phyloP scores from a whole-genome alignment of 1,140 invertebrate species.

The Drosophila rhopaloa region DNA sequence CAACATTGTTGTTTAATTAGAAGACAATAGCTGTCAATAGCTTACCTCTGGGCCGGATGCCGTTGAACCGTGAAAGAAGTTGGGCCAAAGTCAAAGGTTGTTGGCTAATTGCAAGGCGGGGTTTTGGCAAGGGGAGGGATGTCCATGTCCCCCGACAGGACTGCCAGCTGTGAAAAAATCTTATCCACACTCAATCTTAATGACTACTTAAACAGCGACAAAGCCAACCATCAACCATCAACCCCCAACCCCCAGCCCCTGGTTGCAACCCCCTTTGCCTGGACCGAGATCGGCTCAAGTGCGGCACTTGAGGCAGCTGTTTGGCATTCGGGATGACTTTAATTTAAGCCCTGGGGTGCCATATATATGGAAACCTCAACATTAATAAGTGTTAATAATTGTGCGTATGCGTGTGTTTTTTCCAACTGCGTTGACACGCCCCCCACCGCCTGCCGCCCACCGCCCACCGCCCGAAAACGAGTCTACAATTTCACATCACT shows the following conservation, averaged over 20 bases:
- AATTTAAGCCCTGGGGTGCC: slow-evolving; percentile 78
- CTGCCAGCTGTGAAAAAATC: slow-evolving; percentile 73
- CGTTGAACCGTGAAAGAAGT: slow-evolving; percentile 2
- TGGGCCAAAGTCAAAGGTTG: slow-evolving; percentile 44
- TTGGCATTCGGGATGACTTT: slow-evolving; percentile 62
- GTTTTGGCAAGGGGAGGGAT: not conserved
- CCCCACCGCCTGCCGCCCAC: slow-evolving; percentile 24
- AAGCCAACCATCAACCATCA: slow-evolving; percentile 38
- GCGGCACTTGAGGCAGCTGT: slow-evolving; percentile 67
- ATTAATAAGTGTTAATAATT: slow-evolving; percentile 83
- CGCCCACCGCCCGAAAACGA: slow-evolving; percentile 34
- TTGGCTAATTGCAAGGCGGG: slow-evolving; percentile 43
- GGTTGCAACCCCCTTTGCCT: slow-evolving; percentile 23
- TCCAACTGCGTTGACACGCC: slow-evolving; percentile 53
- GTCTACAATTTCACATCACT: slow-evolving; percentile 76
- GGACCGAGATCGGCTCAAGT: slow-evolving; percentile 43
- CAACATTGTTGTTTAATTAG: slow-evolving; percentile 82
- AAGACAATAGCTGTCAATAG: slow-evolving; percentile 79
- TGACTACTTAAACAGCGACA: slow-evolving; percentile 79
- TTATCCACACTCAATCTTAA: slow-evolving; percentile 77
- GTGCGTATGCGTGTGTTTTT: slow-evolving; percentile 45
- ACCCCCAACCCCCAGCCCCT: not conserved
- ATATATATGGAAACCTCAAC: slow-evolving; percentile 75
- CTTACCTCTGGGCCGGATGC: slow-evolving; percentile 3
- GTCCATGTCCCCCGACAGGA: slow-evolving; percentile 3